phyloP scores from a whole-genome alignment of 2,113 vertebrate genomes.

The Chrysochloris asiatica region DNA sequence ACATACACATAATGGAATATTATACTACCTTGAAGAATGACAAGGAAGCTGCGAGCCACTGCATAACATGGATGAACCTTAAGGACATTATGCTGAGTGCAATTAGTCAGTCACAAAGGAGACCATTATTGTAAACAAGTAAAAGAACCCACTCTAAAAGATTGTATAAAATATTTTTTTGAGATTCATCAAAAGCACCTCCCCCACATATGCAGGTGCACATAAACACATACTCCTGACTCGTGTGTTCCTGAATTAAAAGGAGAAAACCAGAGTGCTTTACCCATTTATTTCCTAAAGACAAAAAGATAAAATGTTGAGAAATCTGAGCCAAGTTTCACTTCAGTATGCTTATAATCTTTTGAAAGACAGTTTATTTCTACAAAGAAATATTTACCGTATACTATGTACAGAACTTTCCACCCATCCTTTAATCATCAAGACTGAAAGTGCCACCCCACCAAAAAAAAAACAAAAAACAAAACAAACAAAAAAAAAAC shows the following conservation, averaged over 20 bases:
- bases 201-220: background rate
- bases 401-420: too few relatives aligned
- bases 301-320: background rate
- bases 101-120: too few relatives aligned
- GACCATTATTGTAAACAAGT: too few relatives aligned
- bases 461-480: background rate
- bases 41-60: too few relatives aligned
- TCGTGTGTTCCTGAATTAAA: background rate
- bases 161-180: background rate
- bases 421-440: background rate
- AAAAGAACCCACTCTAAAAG: too few relatives aligned
- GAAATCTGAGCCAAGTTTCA: background rate
- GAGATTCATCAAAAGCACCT: background rate
- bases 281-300: background rate
- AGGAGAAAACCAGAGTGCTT: background rate
- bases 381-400: background rate
- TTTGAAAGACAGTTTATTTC: background rate
- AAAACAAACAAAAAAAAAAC: too few relatives aligned
- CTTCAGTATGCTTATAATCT: background rate
- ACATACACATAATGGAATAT: too few relatives aligned
- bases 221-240: background rate
- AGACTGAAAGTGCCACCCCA: background rate
- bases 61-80: too few relatives aligned
- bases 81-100: too few relatives aligned
- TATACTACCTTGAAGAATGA: too few relatives aligned